Evolutionary conservation across 2,797 vertebrate genomes (phyloP).

Genomic region (Knipowitschia caucasica): DNA sequence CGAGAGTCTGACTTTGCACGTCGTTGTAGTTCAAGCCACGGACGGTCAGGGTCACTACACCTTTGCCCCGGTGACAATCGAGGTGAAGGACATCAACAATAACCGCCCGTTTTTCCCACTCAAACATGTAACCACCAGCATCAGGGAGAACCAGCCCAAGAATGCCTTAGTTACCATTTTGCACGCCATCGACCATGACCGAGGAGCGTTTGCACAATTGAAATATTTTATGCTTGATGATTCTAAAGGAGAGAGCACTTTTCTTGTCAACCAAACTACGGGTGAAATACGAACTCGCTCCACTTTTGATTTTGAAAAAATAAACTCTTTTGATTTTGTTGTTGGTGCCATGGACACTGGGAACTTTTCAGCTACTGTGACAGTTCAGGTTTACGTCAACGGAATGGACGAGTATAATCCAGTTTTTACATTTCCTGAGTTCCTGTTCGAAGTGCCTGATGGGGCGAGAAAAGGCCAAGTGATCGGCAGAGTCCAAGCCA

Average conservation of each 20-base stretch:
- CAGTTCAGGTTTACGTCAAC: conserved; percentile 86
- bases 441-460: conserved; percentile 89
- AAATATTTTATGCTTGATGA: conserved; percentile 81
- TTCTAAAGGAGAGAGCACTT: conserved; percentile 73
- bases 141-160: conserved; percentile 89
- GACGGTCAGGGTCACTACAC: conserved; percentile 84
- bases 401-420: conserved; percentile 97
- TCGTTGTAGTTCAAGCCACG: conserved; percentile 85
- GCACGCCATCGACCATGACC: conserved; percentile 86
- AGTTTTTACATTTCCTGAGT: conserved; percentile 83
- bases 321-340: conserved; percentile 82
- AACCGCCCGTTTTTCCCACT: conserved; percentile 90
- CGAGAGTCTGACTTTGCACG: conserved; percentile 76
- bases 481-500: conserved; percentile 89
- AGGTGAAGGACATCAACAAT: conserved; percentile 93
- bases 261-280: conserved; percentile 84
- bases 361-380: conserved; percentile 91
- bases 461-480: conserved; percentile 85
- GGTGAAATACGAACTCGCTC: conserved; percentile 83
- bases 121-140: conserved; percentile 81
- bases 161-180: conserved; percentile 89
- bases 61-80: conserved; percentile 82
- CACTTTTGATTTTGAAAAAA: conserved; percentile 89
- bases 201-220: conserved; percentile 84
- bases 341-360: conserved; percentile 86